Percentiles rank a stretch among this genome's conserved stretches.
Evolutionary conservation across 53 echinoderm and acorn worm genomes (phyloP).

Genomic region (Echinometra lucunter): DNA sequence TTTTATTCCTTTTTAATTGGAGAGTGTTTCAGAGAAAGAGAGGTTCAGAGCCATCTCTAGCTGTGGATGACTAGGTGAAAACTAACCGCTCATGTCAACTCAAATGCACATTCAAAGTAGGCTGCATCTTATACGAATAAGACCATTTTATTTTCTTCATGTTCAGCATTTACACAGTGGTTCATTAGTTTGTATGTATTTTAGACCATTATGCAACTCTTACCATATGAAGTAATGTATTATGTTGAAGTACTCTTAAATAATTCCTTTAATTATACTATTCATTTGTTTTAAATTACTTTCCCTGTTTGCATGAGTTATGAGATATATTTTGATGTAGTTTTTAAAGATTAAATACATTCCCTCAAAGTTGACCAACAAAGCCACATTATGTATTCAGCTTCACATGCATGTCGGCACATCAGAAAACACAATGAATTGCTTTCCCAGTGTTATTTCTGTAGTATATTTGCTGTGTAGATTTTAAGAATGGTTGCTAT

Average conservation of each 20-base stretch:
- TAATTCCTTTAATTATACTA: background rate
- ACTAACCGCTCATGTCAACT: background rate
- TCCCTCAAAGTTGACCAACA: background rate
- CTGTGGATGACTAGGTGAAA: background rate
- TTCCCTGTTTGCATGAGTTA: background rate
- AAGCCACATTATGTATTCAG: background rate
- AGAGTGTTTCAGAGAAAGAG: no score
- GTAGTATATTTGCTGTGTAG: background rate
- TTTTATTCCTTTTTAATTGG: no score
- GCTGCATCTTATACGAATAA: background rate
- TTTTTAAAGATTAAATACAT: background rate
- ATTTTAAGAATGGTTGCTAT: no score
- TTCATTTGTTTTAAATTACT: background rate
- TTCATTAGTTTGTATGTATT: background rate
- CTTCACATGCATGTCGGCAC: background rate
- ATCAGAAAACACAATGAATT: background rate
- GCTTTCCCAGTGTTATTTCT: background rate
- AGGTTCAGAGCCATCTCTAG: no score
- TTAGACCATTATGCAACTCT: background rate
- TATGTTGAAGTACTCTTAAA: background rate
- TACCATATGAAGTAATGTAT: background rate
- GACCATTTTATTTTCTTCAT: background rate
- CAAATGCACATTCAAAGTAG: background rate
- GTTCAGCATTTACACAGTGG: background rate
- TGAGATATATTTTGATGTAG: background rate